phyloP scores from a whole-genome alignment of 2,888 invertebrate species.

The Dugesia japonica region DNA sequence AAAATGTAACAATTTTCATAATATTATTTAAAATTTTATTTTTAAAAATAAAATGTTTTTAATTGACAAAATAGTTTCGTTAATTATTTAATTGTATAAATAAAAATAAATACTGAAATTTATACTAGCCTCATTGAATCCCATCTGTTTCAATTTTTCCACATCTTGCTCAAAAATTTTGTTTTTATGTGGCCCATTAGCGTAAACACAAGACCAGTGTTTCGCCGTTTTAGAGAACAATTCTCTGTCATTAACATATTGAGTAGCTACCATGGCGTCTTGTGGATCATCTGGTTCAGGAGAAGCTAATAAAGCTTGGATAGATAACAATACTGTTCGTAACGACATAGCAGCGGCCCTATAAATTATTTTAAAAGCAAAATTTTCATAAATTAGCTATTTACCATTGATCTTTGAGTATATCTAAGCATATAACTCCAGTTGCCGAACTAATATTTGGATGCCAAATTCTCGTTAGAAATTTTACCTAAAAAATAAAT shows the following conservation, averaged over 20 bases:
- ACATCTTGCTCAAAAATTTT: not conserved
- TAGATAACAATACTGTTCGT: slow-evolving; percentile 76
- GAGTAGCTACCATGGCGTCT: slow-evolving; percentile 68
- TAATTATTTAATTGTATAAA: too few relatives aligned
- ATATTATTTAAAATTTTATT: too few relatives aligned
- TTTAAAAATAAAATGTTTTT: too few relatives aligned
- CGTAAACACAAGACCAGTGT: slow-evolving; percentile 88
- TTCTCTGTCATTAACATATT: slow-evolving; percentile 71
- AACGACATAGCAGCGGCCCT: slow-evolving; percentile 96
- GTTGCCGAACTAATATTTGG: slow-evolving; percentile 98
- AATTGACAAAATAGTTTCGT: too few relatives aligned
- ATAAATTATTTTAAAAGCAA: slow-evolving; percentile 34
- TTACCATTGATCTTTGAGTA: slow-evolving; percentile 62
- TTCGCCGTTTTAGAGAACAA: slow-evolving; percentile 76
- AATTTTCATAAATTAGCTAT: not conserved
- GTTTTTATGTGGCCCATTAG: slow-evolving; percentile 50
- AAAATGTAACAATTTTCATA: too few relatives aligned
- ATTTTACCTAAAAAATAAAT: slow-evolving; percentile 65
- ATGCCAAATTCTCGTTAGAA: slow-evolving; percentile 96
- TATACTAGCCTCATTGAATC: slow-evolving; percentile 3
- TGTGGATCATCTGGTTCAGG: slow-evolving; percentile 52
- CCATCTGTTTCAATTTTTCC: slow-evolving; percentile 20
- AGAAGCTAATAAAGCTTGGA: slow-evolving; percentile 70
- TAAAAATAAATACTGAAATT: not conserved
- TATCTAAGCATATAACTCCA: slow-evolving; percentile 84